Evolutionary conservation across 2,888 invertebrate species (phyloP).

Genomic region (Unio delphinus): DNA sequence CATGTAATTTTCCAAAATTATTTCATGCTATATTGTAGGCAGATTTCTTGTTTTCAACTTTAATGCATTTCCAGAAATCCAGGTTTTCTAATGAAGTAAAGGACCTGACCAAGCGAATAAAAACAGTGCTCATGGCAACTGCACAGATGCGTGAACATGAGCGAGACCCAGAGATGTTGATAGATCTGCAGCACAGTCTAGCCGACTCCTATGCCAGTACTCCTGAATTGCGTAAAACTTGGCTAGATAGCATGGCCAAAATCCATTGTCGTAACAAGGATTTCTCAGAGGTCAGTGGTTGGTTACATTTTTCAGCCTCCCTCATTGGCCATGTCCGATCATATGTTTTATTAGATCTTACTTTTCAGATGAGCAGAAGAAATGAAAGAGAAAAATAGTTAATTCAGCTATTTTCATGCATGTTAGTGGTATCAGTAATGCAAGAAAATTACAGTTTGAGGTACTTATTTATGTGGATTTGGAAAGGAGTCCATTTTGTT

Average conservation of each 20-base stretch:
- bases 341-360: not conserved
- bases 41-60: slow-evolving; percentile 4
- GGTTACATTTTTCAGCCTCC: too few relatives aligned
- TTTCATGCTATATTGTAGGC: too few relatives aligned
- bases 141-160: slow-evolving; percentile 91
- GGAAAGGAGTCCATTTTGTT: too few relatives aligned
- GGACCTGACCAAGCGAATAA: slow-evolving; percentile 91
- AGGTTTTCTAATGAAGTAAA: slow-evolving; percentile 90
- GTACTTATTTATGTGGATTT: too few relatives aligned
- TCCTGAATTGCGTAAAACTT: slow-evolving; percentile 92
- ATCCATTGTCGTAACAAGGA: slow-evolving; percentile 86
- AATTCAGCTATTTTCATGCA: not conserved
- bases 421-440: not conserved
- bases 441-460: too few relatives aligned
- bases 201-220: slow-evolving; percentile 92
- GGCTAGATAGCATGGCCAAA: slow-evolving; percentile 94
- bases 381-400: not conserved
- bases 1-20: not conserved
- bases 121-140: slow-evolving; percentile 95
- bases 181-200: slow-evolving; percentile 91
- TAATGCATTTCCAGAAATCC: slow-evolving; percentile 71
- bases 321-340: too few relatives aligned
- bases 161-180: slow-evolving; percentile 91
- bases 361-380: not conserved
- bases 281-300: slow-evolving; percentile 83